phyloP scores from a whole-genome alignment of 2,888 invertebrate species.

The Ophion ellenae region DNA sequence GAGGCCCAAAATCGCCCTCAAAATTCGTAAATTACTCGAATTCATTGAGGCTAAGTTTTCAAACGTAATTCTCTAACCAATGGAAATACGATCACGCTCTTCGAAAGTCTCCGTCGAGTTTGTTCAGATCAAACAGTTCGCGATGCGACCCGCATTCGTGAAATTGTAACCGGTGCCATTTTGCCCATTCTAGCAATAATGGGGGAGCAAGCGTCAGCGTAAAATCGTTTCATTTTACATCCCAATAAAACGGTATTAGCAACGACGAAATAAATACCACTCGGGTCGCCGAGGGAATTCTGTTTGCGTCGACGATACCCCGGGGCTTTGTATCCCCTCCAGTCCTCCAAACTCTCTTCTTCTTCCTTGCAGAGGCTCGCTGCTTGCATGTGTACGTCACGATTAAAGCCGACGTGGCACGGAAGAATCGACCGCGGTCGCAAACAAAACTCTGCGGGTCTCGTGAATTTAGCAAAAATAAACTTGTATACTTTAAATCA shows the following conservation, averaged over 20 bases:
- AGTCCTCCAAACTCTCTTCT: conserved; percentile 7
- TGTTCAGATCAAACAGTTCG: conserved; percentile 16
- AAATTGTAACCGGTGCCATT: conserved; percentile 28
- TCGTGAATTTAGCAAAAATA: conserved; percentile 53
- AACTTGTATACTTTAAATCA: conserved; percentile 51
- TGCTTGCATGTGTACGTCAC: conserved; percentile 49
- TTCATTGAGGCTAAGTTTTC: too few species aligned
- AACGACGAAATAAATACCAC: conserved; percentile 76
- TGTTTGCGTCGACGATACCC: conserved; percentile 72
- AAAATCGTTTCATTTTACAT: conserved; percentile 78
- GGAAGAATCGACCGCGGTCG: conserved; percentile 41
- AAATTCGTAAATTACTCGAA: too few species aligned
- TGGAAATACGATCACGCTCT: neutral
- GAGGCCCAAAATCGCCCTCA: too few species aligned
- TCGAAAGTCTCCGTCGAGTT: conserved; percentile 22
- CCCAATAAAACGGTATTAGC: conserved; percentile 79
- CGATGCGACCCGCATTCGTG: conserved; percentile 6
- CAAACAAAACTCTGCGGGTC: conserved; percentile 60
- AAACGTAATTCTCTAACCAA: neutral
- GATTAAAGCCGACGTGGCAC: conserved; percentile 75
- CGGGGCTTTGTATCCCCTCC: conserved; percentile 58
- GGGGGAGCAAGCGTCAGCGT: conserved; percentile 74
- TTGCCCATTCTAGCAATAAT: conserved; percentile 19
- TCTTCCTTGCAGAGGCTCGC: conserved; percentile 14
- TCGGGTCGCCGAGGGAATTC: conserved; percentile 65